phyloP scores from a whole-genome alignment of 92 coral and sea anemone species.

The Diadumene lineata region DNA sequence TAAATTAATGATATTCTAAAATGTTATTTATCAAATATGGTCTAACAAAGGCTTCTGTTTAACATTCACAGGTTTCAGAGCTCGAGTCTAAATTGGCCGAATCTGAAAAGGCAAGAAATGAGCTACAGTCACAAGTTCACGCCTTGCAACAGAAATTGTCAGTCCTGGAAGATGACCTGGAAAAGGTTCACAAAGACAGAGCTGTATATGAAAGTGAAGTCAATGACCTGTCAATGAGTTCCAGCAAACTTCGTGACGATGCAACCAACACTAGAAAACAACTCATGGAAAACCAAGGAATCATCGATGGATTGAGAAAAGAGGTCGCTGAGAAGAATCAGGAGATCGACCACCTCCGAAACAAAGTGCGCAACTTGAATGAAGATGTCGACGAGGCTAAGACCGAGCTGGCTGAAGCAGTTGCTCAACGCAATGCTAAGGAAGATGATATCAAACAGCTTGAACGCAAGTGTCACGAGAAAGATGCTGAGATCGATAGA shows the following conservation, averaged over 20 bases:
- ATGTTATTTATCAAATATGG: no score
- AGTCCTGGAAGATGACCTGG: constrained; percentile 66
- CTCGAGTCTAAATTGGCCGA: constrained; percentile 70
- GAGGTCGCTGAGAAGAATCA: constrained; percentile 64
- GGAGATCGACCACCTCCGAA: constrained; percentile 60
- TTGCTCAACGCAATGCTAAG: constrained; percentile 49
- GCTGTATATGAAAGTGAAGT: constrained; percentile 67
- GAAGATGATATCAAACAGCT: constrained; percentile 71
- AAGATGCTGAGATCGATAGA: constrained; percentile 56
- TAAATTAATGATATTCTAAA: no score
- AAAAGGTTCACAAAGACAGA: constrained; percentile 49
- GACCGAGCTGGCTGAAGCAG: constrained; percentile 50
- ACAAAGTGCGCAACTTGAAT: constrained; percentile 48
- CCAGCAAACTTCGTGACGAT: constrained; percentile 56
- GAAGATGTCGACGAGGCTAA: constrained; percentile 51
- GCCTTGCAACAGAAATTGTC: constrained; percentile 65
- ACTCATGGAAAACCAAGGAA: constrained; percentile 64
- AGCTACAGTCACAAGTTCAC: constrained; percentile 55
- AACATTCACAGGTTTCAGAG: constrained; percentile 45
- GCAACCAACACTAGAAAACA: constrained; percentile 59
- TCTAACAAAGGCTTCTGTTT: neutral
- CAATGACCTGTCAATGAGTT: constrained; percentile 55
- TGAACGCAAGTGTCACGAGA: constrained; percentile 43
- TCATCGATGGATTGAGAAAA: constrained; percentile 55
- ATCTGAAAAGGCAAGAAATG: constrained; percentile 64